A percentile compares a stretch with the other conserved stretches of the same genome.
phyloP scores from a whole-genome alignment of 2,113 vertebrate species.

The Onychostruthus taczanowskii region DNA sequence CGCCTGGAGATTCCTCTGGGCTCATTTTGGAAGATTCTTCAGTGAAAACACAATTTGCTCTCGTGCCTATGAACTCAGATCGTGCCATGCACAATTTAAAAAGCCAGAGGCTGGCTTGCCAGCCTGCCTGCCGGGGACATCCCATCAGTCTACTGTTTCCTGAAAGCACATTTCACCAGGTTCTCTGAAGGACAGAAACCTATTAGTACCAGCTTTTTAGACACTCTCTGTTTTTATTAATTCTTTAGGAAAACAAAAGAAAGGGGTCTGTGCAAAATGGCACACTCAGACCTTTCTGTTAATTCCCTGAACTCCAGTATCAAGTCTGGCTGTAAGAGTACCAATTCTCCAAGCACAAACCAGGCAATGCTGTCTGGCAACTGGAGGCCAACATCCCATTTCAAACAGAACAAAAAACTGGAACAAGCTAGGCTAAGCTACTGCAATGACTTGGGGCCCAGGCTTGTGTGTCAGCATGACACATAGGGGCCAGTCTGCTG shows the following conservation, averaged over 20 bases:
- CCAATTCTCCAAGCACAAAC: neutral
- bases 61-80: neutral
- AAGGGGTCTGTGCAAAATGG: neutral
- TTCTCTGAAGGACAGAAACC: neutral
- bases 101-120: neutral
- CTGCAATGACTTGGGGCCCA: neutral
- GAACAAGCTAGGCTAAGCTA: neutral
- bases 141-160: neutral
- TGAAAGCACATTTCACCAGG: neutral
- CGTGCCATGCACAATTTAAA: neutral
- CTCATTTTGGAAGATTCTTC: conserved; percentile 10
- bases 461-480: neutral
- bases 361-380: neutral
- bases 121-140: neutral
- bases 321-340: neutral
- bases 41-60: neutral
- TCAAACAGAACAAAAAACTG: neutral
- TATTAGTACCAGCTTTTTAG: neutral
- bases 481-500: neutral
- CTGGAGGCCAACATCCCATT: neutral
- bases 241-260: neutral
- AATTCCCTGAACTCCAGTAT: neutral
- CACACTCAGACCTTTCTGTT: neutral
- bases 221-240: neutral
- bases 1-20: neutral